Evolutionary conservation across 2,888 invertebrate genomes (phyloP).

Genomic region (Silvanus unidentatus): DNA sequence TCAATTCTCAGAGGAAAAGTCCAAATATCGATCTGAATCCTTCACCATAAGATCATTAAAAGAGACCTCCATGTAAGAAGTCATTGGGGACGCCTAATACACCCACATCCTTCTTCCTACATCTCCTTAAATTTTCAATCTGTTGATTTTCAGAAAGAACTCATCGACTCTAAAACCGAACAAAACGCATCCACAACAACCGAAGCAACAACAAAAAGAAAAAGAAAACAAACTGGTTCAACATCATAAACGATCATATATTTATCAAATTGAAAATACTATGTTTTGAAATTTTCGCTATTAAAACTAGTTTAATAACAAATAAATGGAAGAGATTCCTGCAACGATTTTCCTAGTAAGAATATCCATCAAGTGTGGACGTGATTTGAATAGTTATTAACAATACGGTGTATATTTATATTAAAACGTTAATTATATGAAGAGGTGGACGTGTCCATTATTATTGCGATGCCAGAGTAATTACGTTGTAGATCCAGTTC

Average conservation of each 20-base stretch:
- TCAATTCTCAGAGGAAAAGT: too few species aligned
- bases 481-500: neutral
- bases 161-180: constrained; percentile 27
- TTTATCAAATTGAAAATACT: constrained; percentile 5
- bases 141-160: constrained; percentile 24
- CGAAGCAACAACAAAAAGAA: constrained; percentile 15
- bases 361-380: constrained; percentile 5
- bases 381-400: neutral
- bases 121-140: too few species aligned
- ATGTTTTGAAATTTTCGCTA: too few species aligned
- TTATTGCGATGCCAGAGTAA: neutral
- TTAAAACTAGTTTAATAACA: constrained; percentile 1
- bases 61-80: too few species aligned
- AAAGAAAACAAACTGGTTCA: constrained; percentile 15
- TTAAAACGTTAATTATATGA: constrained; percentile 1
- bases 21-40: too few species aligned
- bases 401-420: neutral
- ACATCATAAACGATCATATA: constrained; percentile 11
- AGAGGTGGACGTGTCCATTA: neutral
- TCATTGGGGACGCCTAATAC: too few species aligned
- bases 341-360: neutral
- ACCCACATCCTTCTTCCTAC: too few species aligned
- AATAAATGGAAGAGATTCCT: constrained; percentile 5
- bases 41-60: too few species aligned
- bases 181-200: constrained; percentile 12